A percentile compares a stretch with the other conserved stretches of the same genome.
These are phyloP conservation scores for Embidobia sp. DNA, from an alignment of 2,888 invertebrate species.

Conservation along the genomic window DNA sequence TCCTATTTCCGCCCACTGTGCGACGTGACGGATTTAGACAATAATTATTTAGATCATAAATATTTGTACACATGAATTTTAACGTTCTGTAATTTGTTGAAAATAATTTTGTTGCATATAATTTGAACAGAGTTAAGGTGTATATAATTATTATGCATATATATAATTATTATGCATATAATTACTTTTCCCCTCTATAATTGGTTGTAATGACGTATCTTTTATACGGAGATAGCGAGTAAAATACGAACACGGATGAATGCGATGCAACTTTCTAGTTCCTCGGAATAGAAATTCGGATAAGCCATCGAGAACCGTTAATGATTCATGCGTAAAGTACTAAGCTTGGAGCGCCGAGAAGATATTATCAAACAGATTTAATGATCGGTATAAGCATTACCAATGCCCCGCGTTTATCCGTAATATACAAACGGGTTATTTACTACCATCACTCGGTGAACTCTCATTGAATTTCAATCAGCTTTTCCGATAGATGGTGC, in stretches of 20 bases:
- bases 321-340: conserved; percentile 64
- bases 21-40: too few relatives aligned
- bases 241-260: conserved; percentile 13
- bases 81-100: too few relatives aligned
- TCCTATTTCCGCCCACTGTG: too few relatives aligned
- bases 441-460: conserved; percentile 44
- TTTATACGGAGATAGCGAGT: too few relatives aligned
- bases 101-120: too few relatives aligned
- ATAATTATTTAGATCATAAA: too few relatives aligned
- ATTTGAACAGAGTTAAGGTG: too few relatives aligned
- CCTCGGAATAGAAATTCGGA: conserved; percentile 61
- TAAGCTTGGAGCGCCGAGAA: conserved; percentile 20
- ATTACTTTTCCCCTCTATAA: too few relatives aligned
- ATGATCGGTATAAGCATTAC: conserved; percentile 52
- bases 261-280: conserved; percentile 53
- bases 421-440: conserved; percentile 61
- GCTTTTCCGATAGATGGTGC: conserved; percentile 25
- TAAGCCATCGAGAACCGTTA: conserved; percentile 62
- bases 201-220: too few relatives aligned
- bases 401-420: conserved; percentile 52
- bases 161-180: too few relatives aligned
- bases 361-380: conserved; percentile 63
- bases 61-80: too few relatives aligned
- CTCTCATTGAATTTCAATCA: conserved; percentile 56
- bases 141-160: too few relatives aligned